Base-by-base conservation (phyloP, 2,113 vertebrate species). In the Saguinus imperator region DNA sequence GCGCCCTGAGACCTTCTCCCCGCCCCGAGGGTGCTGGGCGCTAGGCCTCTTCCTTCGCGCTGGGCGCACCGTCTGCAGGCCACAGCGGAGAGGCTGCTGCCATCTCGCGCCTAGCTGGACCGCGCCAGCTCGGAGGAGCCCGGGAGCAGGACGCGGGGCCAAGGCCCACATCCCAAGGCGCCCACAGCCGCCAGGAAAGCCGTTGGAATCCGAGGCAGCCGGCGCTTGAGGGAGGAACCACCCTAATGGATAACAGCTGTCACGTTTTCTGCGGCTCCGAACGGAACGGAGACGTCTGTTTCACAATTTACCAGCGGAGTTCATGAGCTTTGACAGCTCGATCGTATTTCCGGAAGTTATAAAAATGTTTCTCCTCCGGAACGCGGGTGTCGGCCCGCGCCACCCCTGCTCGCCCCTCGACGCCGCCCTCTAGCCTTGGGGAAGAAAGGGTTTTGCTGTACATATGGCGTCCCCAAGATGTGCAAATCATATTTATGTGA, bases 211-310 rank as follows among this genome's bases (percentile, higher is more conserved):
- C 2, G 66, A 96, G 81, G 87, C 97, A 66, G 94, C 89, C 1
- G 20, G 10, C 61, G 80, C 90, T 87, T 0, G 64, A 70, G 85
- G 96, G 82, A 35, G 82, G 91, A 91, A 11, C 91, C 29, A 2
- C 61, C 50, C 85, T 94, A 87, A 96, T 17, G 76, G 91, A 55
- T 94, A 70, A 29, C 91, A 93, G 97, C 94, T 96, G 93, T 75
- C 68, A 1, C 79, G 94, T 94, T 70, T 93, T 45, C 94, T n/a
- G 81, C 66, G 82, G 40, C 66, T 13, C 75, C 0, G 4, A 35
- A 20, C 40, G 89, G 94, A 96, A 18, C 85, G 18, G 94, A 83
- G 95, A 85, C 55, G 45, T 45, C 25, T 20, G 82, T 68, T 83
- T 86, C 91, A 83, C 91, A 70, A 52, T 95, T 95, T 87, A 73